Evolutionary conservation across 1,140 invertebrate species (phyloP), one percentile per base, ranked within the genome.

Genomic region (Pentalonia nigronervosa): DNA sequence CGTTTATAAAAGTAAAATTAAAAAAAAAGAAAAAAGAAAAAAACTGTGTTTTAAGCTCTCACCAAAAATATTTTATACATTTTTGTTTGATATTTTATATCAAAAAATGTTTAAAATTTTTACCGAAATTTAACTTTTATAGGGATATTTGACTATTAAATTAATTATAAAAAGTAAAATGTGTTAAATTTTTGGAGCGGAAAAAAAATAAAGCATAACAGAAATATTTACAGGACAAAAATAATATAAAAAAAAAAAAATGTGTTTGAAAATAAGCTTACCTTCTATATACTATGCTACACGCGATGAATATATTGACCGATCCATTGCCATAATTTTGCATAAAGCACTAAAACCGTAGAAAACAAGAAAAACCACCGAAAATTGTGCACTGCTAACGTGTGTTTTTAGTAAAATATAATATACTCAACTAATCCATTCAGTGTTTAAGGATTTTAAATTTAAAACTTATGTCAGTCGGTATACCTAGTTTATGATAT

Each of bases 281-380:
- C 91, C 91, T 93, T 93, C 21, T 45, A 81, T 91, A 47, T 30
- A 50, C n/a, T 83, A 53, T 92, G 67, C 41, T 92, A 92, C 91
- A 92, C 91, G 67, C 7, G 45, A 41, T 56, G 91, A 56, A 50
- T 53, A 50, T 53, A 45, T 53, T 45, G 81, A 86, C 91, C 91
- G 91, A 86, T 93, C 91, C 91, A 45, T 93, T 50, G 67, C 45
- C 48, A 93, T 50, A 93, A 83, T 45, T 83, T 93, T 50, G 48
- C 45, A 86, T 36, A 92, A 93, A 93, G 91, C 91, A 93, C 91
- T 93, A 93, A 86, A 93, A 93, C 91, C 91, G 76, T 93, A 93
- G 81, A 53, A 93, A 93, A 90, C 89, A 90, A 90, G 89, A 50
- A 91, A 93, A 50, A 84, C 91, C 91, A 93, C 91, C 91, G 34